These are phyloP conservation scores for Philaethria dido DNA, from an alignment of 2,888 invertebrate species.

Conservation along the genomic window DNA sequence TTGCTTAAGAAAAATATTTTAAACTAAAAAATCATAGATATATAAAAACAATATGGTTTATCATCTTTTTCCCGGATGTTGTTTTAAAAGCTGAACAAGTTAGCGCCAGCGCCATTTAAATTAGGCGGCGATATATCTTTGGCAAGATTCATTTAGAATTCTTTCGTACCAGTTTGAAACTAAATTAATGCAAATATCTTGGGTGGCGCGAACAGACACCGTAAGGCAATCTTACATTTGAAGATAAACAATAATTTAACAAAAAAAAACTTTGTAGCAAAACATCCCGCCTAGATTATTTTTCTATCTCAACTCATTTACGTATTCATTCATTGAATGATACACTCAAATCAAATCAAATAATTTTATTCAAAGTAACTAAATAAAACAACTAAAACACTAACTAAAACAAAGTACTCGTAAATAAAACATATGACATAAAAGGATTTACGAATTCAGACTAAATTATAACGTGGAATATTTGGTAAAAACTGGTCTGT, in stretches of 20 bases:
- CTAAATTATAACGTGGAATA: not conserved
- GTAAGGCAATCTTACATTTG: conserved; percentile 5
- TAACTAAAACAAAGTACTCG: too few species aligned
- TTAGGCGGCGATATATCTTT: conserved; percentile 60
- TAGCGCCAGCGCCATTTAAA: conserved; percentile 63
- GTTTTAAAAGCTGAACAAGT: conserved; percentile 51
- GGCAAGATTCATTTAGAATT: conserved; percentile 54
- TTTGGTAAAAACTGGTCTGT: too few species aligned
- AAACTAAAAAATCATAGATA: conserved; percentile 6
- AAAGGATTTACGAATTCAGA: not conserved
- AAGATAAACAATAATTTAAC: not conserved
- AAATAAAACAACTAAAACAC: too few species aligned
- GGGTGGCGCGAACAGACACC: conserved; percentile 38
- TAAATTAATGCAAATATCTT: conserved; percentile 67
- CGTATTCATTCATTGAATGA: not conserved
- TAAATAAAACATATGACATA: not conserved
- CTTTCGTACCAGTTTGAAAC: conserved; percentile 59
- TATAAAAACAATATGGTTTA: conserved; percentile 27
- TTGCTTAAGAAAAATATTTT: not conserved
- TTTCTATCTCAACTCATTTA: not conserved
- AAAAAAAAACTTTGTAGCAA: conserved; percentile 3
- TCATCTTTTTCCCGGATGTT: conserved; percentile 52
- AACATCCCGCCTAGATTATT: not conserved
- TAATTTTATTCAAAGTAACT: too few species aligned
- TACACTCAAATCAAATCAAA: too few species aligned